phyloP scores from a whole-genome alignment of 1,140 invertebrate species.

The Bombus consobrinus region DNA sequence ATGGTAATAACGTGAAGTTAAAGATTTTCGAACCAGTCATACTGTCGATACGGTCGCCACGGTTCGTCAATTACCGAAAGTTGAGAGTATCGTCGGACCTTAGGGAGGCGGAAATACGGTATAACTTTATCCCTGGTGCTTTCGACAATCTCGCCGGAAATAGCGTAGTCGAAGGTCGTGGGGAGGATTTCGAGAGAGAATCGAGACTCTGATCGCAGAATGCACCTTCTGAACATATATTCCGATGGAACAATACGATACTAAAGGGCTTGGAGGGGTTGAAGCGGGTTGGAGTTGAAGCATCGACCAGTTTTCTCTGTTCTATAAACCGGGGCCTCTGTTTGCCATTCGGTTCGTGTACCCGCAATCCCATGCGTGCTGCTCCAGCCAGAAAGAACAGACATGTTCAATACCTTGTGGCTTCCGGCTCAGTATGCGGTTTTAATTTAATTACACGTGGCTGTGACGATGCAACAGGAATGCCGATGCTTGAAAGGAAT shows the following conservation, averaged over 20 bases:
- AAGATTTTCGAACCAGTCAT: constrained; percentile 45
- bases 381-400: constrained; percentile 32
- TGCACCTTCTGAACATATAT: constrained; percentile 59
- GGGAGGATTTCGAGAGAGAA: constrained; percentile 23
- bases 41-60: constrained; percentile 39
- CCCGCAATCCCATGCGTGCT: constrained; percentile 39
- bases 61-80: constrained; percentile 64
- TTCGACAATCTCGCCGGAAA: constrained; percentile 70
- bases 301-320: constrained; percentile 53
- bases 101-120: constrained; percentile 58
- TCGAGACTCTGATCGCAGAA: constrained; percentile 33
- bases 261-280: constrained; percentile 10
- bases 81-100: constrained; percentile 43
- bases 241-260: constrained; percentile 65
- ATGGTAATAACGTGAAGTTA: constrained; percentile 29
- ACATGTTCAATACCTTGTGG: constrained; percentile 22
- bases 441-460: constrained; percentile 16
- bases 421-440: background rate
- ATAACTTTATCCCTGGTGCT: constrained; percentile 70
- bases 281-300: background rate
- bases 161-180: constrained; percentile 64
- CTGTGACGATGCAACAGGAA: background rate
- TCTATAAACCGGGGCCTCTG: constrained; percentile 54
- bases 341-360: constrained; percentile 64
- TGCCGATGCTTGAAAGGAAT: background rate